Evolutionary conservation across 1,140 invertebrate species (phyloP).

Genomic region (Leptinotarsa defecta): DNA sequence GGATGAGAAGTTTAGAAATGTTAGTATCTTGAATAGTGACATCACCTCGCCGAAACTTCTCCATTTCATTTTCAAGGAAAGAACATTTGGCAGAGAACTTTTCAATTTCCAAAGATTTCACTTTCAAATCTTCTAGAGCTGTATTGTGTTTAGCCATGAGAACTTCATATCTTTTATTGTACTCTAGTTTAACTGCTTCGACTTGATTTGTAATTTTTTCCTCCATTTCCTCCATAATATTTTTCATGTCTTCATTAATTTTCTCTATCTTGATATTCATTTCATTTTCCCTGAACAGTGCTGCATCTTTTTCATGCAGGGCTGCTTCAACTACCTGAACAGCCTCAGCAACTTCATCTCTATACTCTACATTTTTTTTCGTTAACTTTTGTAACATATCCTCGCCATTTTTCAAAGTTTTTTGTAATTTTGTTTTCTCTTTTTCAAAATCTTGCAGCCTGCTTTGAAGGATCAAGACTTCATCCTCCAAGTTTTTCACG

Average conservation of each 20-base stretch:
- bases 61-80: constrained; percentile 44
- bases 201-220: constrained; percentile 44
- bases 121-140: constrained; percentile 38
- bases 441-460: constrained; percentile 37
- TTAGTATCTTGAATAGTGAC: constrained; percentile 36
- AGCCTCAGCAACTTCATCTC: constrained; percentile 51
- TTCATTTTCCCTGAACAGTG: constrained; percentile 47
- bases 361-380: constrained; percentile 44
- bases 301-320: constrained; percentile 52
- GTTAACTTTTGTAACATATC: constrained; percentile 40
- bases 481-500: constrained; percentile 45
- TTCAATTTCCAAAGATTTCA: constrained; percentile 43
- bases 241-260: constrained; percentile 29
- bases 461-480: constrained; percentile 45
- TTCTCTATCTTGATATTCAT: constrained; percentile 38
- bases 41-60: constrained; percentile 38
- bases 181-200: constrained; percentile 34
- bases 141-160: constrained; percentile 36
- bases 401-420: constrained; percentile 36
- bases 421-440: constrained; percentile 38
- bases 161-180: constrained; percentile 38
- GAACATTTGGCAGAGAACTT: constrained; percentile 37
- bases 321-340: constrained; percentile 50
- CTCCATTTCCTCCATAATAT: constrained; percentile 35
- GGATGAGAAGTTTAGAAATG: constrained; percentile 45